These are phyloP conservation scores for Drosophila neotestacea DNA, from an alignment of 2,888 invertebrate species.

Conservation along the genomic window DNA sequence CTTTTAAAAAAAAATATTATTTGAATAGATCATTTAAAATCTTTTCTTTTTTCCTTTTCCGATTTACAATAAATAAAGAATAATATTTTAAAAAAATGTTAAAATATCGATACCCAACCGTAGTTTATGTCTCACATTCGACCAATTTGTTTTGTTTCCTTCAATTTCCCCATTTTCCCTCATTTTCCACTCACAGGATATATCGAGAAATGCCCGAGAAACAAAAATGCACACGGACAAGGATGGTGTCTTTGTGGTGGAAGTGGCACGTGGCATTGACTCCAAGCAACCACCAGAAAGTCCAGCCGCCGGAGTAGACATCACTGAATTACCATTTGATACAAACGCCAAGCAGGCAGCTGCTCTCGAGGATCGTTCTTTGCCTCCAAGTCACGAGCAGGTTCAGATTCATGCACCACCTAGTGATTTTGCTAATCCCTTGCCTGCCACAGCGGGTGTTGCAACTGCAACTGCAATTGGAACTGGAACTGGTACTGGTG, in stretches of 20 bases:
- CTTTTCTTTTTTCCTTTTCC: no score
- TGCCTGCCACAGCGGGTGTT: slow-evolving; percentile 18
- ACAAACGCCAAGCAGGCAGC: slow-evolving; percentile 1
- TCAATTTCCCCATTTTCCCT: neutral
- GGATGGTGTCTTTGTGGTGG: slow-evolving; percentile 91
- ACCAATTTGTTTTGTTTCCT: neutral
- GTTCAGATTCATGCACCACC: slow-evolving; percentile 85
- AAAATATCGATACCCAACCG: no score
- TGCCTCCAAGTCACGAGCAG: slow-evolving; percentile 81
- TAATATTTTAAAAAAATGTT: no score
- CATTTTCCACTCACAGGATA: slow-evolving; percentile 86
- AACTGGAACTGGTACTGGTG: neutral
- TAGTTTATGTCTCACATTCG: neutral
- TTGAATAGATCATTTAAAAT: no score
- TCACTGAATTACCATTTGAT: slow-evolving; percentile 83
- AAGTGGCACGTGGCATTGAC: slow-evolving; percentile 87
- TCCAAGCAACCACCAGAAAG: slow-evolving; percentile 84
- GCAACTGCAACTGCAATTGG: neutral
- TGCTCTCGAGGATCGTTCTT: slow-evolving; percentile 71
- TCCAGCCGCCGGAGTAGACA: slow-evolving; percentile 55
- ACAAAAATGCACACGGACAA: slow-evolving; percentile 91
- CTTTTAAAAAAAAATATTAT: no score
- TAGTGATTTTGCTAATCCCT: slow-evolving; percentile 60
- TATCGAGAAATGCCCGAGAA: slow-evolving; percentile 89
- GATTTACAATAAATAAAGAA: no score